A percentile compares a stretch with the other conserved stretches of the same genome.
phyloP scores from a whole-genome alignment of 2,113 vertebrate species.

The Heterocephalus glaber region DNA sequence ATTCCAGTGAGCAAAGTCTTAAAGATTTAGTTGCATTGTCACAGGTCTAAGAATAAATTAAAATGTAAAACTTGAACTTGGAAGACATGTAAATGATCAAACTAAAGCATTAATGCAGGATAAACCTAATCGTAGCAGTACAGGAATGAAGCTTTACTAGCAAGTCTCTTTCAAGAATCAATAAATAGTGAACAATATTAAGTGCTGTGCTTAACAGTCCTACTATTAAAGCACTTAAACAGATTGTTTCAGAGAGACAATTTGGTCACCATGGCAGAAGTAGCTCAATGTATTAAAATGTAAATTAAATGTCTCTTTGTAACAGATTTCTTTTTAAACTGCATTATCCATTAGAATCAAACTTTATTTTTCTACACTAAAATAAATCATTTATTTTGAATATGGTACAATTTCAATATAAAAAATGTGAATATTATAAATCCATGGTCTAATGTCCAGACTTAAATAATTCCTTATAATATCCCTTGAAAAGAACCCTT shows the following conservation, averaged over 20 bases:
- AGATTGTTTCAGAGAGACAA: conserved; percentile 49
- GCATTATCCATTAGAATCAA: conserved; percentile 48
- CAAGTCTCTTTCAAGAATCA: conserved; percentile 71
- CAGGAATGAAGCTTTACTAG: conserved; percentile 59
- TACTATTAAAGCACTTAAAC: conserved; percentile 62
- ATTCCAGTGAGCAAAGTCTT: conserved; percentile 71
- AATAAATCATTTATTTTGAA: conserved; percentile 39
- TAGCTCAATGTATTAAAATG: conserved; percentile 44
- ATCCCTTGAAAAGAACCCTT: background rate
- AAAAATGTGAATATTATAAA: conserved; percentile 60
- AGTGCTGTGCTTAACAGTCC: conserved; percentile 58
- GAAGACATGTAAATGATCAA: conserved; percentile 73
- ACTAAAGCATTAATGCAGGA: conserved; percentile 65
- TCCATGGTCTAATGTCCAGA: background rate
- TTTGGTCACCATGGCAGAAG: conserved; percentile 18
- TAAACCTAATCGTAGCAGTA: conserved; percentile 73
- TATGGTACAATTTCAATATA: conserved; percentile 19
- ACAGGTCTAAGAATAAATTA: conserved; percentile 75
- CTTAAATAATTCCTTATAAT: background rate
- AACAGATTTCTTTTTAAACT: background rate
- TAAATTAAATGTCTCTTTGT: conserved; percentile 75
- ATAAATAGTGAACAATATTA: conserved; percentile 74
- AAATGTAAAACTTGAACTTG: conserved; percentile 75
- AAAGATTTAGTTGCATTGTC: conserved; percentile 76
- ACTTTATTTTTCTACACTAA: conserved; percentile 22